These are phyloP conservation scores for Semicossyphus pulcher DNA, from an alignment of 2,113 vertebrate species.

Conservation along the genomic window DNA sequence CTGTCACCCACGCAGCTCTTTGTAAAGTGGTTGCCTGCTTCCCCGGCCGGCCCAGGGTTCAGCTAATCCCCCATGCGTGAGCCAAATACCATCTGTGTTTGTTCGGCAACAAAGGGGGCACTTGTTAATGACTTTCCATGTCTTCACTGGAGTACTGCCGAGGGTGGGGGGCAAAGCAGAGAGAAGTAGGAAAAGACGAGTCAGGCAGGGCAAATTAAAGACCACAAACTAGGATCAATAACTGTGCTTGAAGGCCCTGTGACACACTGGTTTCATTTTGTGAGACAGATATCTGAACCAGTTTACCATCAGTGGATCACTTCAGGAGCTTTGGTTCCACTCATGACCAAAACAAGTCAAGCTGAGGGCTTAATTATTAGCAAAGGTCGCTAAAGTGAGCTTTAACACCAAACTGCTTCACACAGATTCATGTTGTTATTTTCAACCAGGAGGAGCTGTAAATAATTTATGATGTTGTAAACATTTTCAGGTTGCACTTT, in stretches of 20 bases:
- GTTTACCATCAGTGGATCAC: constrained; percentile 15
- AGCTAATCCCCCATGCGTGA: constrained; percentile 85
- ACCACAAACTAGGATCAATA: constrained; percentile 53
- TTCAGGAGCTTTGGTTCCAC: constrained; percentile 17
- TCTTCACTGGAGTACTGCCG: constrained; percentile 79
- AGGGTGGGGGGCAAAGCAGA: constrained; percentile 39
- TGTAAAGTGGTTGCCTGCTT: constrained; percentile 73
- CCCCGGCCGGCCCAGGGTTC: constrained; percentile 73
- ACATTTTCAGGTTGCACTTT: not conserved
- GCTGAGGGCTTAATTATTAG: constrained; percentile 27
- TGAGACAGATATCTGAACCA: not conserved
- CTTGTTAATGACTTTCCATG: constrained; percentile 87
- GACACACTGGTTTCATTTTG: constrained; percentile 31
- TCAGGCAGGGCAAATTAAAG: constrained; percentile 48
- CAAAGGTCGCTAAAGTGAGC: not conserved
- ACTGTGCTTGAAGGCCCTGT: constrained; percentile 2
- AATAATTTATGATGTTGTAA: not conserved
- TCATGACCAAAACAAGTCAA: constrained; percentile 11
- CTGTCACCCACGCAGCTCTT: constrained; percentile 67
- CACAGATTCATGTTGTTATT: not conserved
- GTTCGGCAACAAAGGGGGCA: constrained; percentile 85
- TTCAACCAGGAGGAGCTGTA: not conserved
- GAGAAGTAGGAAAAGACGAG: constrained; percentile 52
- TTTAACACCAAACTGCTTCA: not conserved
- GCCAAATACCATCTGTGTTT: constrained; percentile 86